Evolutionary conservation across 2,888 invertebrate genomes (phyloP), one percentile per base, ranked within the genome.

Genomic region (Tipula vernalis): DNA sequence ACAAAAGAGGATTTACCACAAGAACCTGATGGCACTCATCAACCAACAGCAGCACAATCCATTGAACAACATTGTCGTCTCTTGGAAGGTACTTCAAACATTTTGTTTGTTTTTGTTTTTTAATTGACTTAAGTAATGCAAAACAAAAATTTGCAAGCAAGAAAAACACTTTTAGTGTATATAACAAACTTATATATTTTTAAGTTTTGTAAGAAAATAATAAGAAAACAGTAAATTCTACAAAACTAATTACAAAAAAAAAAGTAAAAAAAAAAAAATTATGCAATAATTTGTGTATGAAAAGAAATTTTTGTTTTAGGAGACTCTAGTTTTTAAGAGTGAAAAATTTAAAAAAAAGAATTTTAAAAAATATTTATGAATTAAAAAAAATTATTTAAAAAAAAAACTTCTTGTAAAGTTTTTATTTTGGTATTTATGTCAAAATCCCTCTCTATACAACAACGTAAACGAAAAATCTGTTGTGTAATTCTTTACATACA

Each of bases 1-100:
- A 85, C 85, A 85, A 85, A 85, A 85, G 85, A 85, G 85, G 85
- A 85, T 18, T 42, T 42, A 85, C 85, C 85, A 41, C 41, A 85
- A 85, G 85, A 85, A 28, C 39, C 85, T 18, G 85, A 85, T 85
- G 85, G 85, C 15, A 28, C 18, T 88, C 88, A 89, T 88, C 88
- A 89, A 86, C 88, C 89, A 87, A 89, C 89, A 88, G 89, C 89
- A 89, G 89, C 89, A 87, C 39, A 84, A 84, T 84, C 89, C 89
- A 89, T 90, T 88, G 91, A 91, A 90, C 91, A 91, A 89, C 91
- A 91, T 87, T 90, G 90, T 88, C 91, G 91, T 88, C 89, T 91
- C 89, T 90, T 91, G 90, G 91, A 91, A 91, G 91, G 91, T 91
- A 91, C 91, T 91, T 90, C 89, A 44, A 28, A 86, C 86, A 86